These are phyloP conservation scores for Tuta absoluta DNA, from an alignment of 2,888 invertebrate genomes.

Conservation along the genomic window DNA sequence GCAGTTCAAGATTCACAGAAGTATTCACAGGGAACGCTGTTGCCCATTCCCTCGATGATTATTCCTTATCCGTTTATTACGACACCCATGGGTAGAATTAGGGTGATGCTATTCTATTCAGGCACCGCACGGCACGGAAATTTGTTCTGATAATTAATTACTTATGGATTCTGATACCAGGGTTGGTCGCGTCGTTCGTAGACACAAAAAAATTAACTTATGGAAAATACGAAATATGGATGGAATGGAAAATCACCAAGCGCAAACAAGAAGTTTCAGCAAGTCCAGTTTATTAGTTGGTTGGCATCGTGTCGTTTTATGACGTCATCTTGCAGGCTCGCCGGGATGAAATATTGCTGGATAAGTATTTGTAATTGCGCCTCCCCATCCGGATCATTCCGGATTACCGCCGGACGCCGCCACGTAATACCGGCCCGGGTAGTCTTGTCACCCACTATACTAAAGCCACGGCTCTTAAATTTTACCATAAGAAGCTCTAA, in stretches of 20 bases:
- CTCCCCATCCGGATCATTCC: conserved; percentile 62
- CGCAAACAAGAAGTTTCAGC: no score
- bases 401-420: conserved; percentile 44
- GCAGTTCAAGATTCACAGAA: no score
- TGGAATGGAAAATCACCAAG: not conserved
- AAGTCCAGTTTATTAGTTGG: conserved; percentile 11
- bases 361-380: conserved; percentile 69
- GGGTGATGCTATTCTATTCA: no score
- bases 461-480: conserved; percentile 6
- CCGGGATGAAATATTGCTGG: conserved; percentile 51
- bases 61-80: no score
- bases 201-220: no score
- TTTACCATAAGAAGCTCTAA: not conserved
- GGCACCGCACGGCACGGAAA: no score
- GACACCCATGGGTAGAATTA: no score
- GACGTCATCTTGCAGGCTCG: conserved; percentile 6
- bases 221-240: not conserved
- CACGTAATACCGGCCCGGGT: conserved; percentile 50
- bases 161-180: no score
- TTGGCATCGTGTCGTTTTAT: not conserved
- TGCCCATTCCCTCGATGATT: no score
- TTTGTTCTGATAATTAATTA: no score
- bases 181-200: no score
- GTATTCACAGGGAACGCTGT: no score
- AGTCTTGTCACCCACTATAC: conserved; percentile 47